Evolutionary conservation across 2,888 invertebrate genomes (phyloP).

Genomic region (Apamea anceps): DNA sequence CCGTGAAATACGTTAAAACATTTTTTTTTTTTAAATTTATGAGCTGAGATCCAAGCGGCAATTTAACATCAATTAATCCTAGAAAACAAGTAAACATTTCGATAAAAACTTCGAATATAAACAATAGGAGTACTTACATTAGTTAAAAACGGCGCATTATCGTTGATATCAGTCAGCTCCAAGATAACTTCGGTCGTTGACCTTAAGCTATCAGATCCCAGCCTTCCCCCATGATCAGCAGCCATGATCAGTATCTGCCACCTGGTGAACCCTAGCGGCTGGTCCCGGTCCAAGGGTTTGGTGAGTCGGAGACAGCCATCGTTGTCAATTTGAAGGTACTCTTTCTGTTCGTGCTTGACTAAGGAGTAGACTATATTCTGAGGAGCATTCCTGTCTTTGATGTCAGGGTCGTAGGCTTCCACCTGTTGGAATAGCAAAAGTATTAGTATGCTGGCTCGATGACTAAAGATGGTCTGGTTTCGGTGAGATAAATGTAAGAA

Average conservation of each 20-base stretch:
- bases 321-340: conserved; percentile 93
- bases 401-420: conserved; percentile 96
- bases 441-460: neutral
- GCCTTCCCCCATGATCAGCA: conserved; percentile 92
- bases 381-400: conserved; percentile 93
- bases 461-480: neutral
- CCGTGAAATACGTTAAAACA: neutral
- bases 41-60: neutral
- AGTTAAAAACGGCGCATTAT: conserved; percentile 97
- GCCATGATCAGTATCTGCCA: conserved; percentile 95
- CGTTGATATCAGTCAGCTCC: conserved; percentile 95
- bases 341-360: conserved; percentile 93
- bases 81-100: neutral
- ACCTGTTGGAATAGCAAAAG: conserved; percentile 79
- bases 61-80: neutral
- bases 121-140: conserved; percentile 89
- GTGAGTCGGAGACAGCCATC: conserved; percentile 93
- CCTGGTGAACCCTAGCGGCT: conserved; percentile 95
- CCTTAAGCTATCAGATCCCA: conserved; percentile 91
- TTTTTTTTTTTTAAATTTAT: too few species aligned
- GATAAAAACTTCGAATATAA: neutral
- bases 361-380: conserved; percentile 95
- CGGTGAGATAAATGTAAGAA: neutral
- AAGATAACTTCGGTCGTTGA: conserved; percentile 93
- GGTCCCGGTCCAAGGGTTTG: conserved; percentile 96